Evolutionary conservation across 2,797 vertebrate genomes (phyloP), one percentile per base, ranked within the genome.

Genomic region (Phylloscopus collybita): DNA sequence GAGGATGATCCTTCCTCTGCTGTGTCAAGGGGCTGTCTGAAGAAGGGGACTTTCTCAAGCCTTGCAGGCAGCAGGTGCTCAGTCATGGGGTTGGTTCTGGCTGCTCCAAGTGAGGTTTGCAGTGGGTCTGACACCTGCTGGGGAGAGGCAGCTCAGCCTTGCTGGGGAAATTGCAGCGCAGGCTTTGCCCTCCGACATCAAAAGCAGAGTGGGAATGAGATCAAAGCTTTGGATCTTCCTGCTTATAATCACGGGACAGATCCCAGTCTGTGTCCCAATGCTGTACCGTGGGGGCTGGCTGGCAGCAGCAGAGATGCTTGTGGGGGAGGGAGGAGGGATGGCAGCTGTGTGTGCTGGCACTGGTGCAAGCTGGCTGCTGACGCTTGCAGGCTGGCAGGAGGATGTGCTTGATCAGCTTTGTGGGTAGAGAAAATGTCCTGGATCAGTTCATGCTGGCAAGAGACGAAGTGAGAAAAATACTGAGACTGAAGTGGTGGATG

Each of bases 391-490:
- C 76, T 90, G 95, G 88, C 80, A 56, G 70, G n/a, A 76, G 59
- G 86, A 90, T 88, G 25, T 92, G 88, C 94, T 92, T n/a, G 14
- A 84, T 95, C 93, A 94, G 85, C 91, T 88, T 59, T 86, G 80
- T 49, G 92, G 88, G 80, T 36, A 92, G 88, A 92, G 82, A 96
- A 92, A 81, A 95, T 62, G 86, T 81, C 86, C 88, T 90, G 90
- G 80, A 84, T 92, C 81, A 83, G 51, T 64, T 83, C 22, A 51
- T 72, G 80, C 90, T 93, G 90, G 85, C 88, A 94, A 50, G 86
- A 90, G 74, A 44, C 0, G 0, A 70, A 80, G 90, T 49, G 83
- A 95, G 86, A 81, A 60, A 94, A 72, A 69, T 9, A 74, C 40
- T 57, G 83, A 92, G 90, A 32, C 51, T 74, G 73, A 53, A 72